phyloP scores from a whole-genome alignment of 2,797 vertebrate species.

The Huso huso region DNA sequence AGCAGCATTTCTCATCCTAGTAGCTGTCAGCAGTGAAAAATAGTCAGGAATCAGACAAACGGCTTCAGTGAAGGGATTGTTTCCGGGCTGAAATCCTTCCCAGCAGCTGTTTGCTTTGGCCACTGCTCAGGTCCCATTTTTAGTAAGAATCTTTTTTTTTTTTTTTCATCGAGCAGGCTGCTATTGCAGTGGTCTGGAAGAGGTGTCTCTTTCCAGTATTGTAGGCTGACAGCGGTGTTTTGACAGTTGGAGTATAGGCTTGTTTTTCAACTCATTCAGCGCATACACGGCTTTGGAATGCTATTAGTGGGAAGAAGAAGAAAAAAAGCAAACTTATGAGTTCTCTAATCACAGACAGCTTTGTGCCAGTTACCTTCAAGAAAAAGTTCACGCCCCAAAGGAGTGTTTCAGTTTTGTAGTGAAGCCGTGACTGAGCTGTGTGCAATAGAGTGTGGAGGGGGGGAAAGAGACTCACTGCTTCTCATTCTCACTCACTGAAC shows the following conservation, averaged over 20 bases:
- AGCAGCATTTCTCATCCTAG: constrained; percentile 9
- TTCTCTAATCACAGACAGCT: constrained; percentile 53
- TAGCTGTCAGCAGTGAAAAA: constrained; percentile 60
- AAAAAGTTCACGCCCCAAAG: constrained; percentile 69
- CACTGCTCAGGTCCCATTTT: constrained; percentile 32
- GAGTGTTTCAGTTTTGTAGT: constrained; percentile 69
- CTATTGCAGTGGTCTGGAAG: constrained; percentile 68
- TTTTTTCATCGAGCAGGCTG: constrained; percentile 52
- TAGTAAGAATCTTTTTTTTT: constrained; percentile 14
- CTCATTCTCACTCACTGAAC: constrained; percentile 44
- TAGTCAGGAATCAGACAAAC: constrained; percentile 66
- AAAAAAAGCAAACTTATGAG: constrained; percentile 43
- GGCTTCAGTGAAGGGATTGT: constrained; percentile 65
- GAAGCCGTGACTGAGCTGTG: constrained; percentile 51
- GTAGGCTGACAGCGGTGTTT: constrained; percentile 52
- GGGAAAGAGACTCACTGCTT: constrained; percentile 50
- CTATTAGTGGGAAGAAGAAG: constrained; percentile 24
- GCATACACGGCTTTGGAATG: constrained; percentile 45
- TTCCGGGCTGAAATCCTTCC: constrained; percentile 66
- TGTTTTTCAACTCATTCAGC: constrained; percentile 43
- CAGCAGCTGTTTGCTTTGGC: constrained; percentile 74
- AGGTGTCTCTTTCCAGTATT: constrained; percentile 58
- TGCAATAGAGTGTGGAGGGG: constrained; percentile 41
- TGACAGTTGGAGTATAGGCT: constrained; percentile 51
- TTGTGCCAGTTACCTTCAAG: constrained; percentile 65